These are phyloP conservation scores for Gavia stellata DNA, from an alignment of 2,113 vertebrate genomes.

Conservation along the genomic window DNA sequence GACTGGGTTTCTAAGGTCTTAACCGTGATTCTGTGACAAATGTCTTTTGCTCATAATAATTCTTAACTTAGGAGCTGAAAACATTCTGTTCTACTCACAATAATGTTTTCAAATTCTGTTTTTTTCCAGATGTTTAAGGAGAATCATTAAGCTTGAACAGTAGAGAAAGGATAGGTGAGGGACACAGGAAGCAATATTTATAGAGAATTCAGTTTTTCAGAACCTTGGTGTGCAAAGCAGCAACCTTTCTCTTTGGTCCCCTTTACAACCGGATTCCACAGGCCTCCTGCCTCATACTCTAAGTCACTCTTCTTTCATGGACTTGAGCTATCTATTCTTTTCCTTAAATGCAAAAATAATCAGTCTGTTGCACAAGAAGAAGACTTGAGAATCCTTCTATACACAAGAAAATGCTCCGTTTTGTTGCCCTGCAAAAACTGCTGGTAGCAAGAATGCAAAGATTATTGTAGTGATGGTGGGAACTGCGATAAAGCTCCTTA, in stretches of 20 bases:
- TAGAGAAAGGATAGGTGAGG: not conserved
- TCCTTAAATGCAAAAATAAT: not conserved
- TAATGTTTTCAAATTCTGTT: not conserved
- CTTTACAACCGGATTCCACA: not conserved
- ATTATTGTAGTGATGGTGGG: not conserved
- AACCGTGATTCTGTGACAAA: slow-evolving; percentile 22
- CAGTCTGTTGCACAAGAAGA: not conserved
- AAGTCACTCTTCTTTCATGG: not conserved
- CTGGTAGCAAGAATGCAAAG: not conserved
- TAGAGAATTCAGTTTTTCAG: not conserved
- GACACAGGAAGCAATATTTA: not conserved
- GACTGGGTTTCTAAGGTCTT: not conserved
- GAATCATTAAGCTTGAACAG: not conserved
- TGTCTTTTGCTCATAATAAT: slow-evolving; percentile 8
- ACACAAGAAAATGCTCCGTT: not conserved
- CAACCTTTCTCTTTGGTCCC: not conserved
- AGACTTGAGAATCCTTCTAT: not conserved
- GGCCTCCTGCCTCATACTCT: not conserved
- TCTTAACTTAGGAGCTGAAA: not conserved
- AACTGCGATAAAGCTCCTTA: not conserved
- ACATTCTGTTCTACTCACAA: not conserved
- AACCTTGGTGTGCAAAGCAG: not conserved
- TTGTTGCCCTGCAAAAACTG: not conserved
- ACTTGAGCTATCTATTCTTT: not conserved
- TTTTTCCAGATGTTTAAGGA: not conserved